Percentiles rank a stretch among this genome's conserved stretches.
These are phyloP conservation scores for Dicerorhinus sumatrensis DNA, from an alignment of 2,113 vertebrate genomes.

Conservation along the genomic window DNA sequence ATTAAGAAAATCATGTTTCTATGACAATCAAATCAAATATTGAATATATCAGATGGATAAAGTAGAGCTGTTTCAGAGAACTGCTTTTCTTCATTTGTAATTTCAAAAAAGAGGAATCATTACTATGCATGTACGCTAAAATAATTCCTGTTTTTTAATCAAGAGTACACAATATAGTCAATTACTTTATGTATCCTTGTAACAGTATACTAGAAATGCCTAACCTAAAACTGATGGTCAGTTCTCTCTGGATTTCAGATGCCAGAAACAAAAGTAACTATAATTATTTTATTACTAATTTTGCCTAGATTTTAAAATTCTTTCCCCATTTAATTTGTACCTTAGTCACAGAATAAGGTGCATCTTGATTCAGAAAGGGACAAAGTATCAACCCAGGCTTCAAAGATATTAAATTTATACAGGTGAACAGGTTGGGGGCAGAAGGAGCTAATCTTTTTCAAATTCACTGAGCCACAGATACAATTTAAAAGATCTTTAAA, in stretches of 20 bases:
- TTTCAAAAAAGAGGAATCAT: neutral
- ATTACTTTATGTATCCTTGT: neutral
- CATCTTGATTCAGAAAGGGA: neutral
- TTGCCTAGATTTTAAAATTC: slow-evolving; percentile 41
- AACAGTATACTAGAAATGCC: slow-evolving; percentile 19
- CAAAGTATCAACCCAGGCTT: neutral
- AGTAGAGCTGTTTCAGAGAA: slow-evolving; percentile 11
- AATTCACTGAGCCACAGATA: neutral
- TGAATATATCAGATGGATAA: neutral
- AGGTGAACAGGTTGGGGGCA: neutral
- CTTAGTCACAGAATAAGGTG: slow-evolving; percentile 30
- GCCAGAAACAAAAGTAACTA: slow-evolving; percentile 41
- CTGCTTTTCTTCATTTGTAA: neutral
- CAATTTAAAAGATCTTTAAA: slow-evolving; percentile 24
- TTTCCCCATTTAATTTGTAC: neutral
- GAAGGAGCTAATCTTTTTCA: neutral
- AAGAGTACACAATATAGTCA: neutral
- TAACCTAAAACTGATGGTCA: neutral
- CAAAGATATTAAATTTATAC: slow-evolving; percentile 21
- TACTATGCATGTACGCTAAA: neutral
- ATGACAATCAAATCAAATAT: neutral
- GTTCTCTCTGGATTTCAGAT: slow-evolving; percentile 24
- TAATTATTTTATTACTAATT: slow-evolving; percentile 44
- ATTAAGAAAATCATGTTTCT: slow-evolving; percentile 22
- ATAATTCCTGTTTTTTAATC: slow-evolving; percentile 16